Conservation (phyloP, 2,797 vertebrate genomes). For the Danio choprae region DNA sequence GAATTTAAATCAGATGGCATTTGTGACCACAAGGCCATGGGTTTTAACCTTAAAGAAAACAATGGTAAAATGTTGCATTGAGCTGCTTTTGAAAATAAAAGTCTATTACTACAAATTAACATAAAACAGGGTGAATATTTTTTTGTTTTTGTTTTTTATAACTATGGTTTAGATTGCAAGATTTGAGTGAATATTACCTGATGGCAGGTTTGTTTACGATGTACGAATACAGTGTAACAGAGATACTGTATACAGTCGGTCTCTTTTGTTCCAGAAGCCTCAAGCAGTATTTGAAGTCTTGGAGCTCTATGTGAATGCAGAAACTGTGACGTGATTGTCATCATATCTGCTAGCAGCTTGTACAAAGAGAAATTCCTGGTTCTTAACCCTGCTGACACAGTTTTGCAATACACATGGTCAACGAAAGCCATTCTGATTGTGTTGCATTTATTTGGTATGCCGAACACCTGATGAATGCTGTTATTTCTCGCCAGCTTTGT, state of each 20-base stretch:
- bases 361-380: slow-evolving; percentile 9
- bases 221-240: slow-evolving; percentile 13
- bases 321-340: slow-evolving; percentile 40
- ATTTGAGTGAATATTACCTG: no score
- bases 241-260: slow-evolving; percentile 14
- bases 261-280: slow-evolving; percentile 36
- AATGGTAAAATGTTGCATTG: not conserved
- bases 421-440: not conserved
- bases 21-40: not conserved
- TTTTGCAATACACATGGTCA: not conserved
- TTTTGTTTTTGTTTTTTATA: not conserved
- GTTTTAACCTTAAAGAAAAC: slow-evolving; percentile 1
- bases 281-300: slow-evolving; percentile 16
- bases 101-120: not conserved
- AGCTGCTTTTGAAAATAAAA: not conserved
- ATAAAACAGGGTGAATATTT: not conserved
- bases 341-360: not conserved
- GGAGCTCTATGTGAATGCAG: slow-evolving; percentile 9
- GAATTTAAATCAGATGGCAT: not conserved
- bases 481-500: not conserved
- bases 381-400: not conserved
- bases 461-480: not conserved
- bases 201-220: slow-evolving; percentile 21
- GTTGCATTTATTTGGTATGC: not conserved
- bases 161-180: not conserved